Evolutionary conservation across 2,888 invertebrate genomes (phyloP), one percentile per base, ranked within the genome.

Genomic region (Stenichneumon culpator): DNA sequence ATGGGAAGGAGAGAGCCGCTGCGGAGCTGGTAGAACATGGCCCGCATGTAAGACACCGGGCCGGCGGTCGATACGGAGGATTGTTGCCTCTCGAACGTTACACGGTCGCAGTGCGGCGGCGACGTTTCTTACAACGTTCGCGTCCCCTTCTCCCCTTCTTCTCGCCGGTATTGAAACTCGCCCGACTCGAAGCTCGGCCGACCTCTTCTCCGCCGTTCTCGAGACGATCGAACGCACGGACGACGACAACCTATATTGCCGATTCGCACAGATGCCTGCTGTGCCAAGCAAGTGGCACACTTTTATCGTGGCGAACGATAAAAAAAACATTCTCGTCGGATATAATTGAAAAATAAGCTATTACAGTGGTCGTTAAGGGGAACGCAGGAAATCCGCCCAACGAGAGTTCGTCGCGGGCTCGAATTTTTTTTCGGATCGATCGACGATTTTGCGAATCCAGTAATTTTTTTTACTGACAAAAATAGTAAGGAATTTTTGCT

Each of bases 401-500:
- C 14, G 44, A 44, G 3, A 14, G 14, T 5, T 44, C 44, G 3
- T 44, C 44, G 14, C 44, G 44, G 14, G 2, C 44, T 44, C 3
- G 44, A 14, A 3, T 14, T 44, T 44, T 14, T 44, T 14, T 11
- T 44, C 14, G 44, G 14, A 3, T 3, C 44, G 14, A 44, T 14
- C 44, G 14, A 44, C 3, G 44, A 44, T 11, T 44, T 3, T 3
- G 44, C 14, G 14, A 14, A 14, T 14, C 14, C 14, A 2, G 11
- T 2, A 14, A 14, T 44, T 44, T 44, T 44, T 14, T 44, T 11
- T 44, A 14, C 44, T 36, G 36, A 67, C 22, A 68, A 65, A 57
- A 3, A n/a, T 25, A 16, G 80, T 36, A 69, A 80, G 86, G 14
- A 57, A 9, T 22, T 3, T 83, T 50, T 78, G 93, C 93, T 93